These are phyloP conservation scores for Porites rus DNA, from an alignment of 92 coral and sea anemone genomes.

Conservation along the genomic window DNA sequence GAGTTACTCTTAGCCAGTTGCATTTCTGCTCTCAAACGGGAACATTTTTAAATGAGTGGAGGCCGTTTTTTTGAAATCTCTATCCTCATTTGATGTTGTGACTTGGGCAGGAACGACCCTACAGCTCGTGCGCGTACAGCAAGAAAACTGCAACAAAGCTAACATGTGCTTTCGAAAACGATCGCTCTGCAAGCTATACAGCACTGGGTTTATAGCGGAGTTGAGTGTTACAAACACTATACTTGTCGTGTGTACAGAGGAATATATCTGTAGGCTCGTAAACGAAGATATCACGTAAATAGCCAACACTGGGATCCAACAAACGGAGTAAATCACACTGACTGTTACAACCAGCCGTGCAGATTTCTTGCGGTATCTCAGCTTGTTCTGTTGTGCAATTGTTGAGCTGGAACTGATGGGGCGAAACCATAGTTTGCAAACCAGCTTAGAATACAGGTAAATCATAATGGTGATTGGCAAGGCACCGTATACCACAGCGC, in stretches of 20 bases:
- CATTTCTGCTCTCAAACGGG: slow-evolving; percentile 5
- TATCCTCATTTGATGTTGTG: neutral
- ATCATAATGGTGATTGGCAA: slow-evolving; percentile 50
- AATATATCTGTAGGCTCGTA: slow-evolving; percentile 36
- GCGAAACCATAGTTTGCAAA: slow-evolving; percentile 57
- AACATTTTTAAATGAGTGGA: neutral
- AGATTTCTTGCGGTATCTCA: slow-evolving; percentile 31
- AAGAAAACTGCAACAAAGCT: slow-evolving; percentile 17
- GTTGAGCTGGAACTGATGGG: neutral
- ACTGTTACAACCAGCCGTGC: slow-evolving; percentile 69
- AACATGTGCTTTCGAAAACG: slow-evolving; percentile 56
- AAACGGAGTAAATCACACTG: slow-evolving; percentile 52
- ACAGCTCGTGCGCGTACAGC: neutral
- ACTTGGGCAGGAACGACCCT: neutral
- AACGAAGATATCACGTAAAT: slow-evolving; percentile 45
- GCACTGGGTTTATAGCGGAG: slow-evolving; percentile 75
- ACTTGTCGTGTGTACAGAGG: slow-evolving; percentile 55
- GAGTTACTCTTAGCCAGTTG: neutral
- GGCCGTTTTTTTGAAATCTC: neutral
- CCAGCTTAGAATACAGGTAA: slow-evolving; percentile 59
- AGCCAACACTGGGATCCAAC: slow-evolving; percentile 66
- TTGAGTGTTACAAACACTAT: slow-evolving; percentile 63
- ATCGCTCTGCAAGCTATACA: slow-evolving; percentile 74
- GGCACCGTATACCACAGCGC: slow-evolving; percentile 41
- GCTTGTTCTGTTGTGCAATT: slow-evolving; percentile 13